A percentile compares a stretch with the other conserved stretches of the same genome.
Conservation (phyloP, 2,888 invertebrate genomes). For the Anodontia alba region DNA sequence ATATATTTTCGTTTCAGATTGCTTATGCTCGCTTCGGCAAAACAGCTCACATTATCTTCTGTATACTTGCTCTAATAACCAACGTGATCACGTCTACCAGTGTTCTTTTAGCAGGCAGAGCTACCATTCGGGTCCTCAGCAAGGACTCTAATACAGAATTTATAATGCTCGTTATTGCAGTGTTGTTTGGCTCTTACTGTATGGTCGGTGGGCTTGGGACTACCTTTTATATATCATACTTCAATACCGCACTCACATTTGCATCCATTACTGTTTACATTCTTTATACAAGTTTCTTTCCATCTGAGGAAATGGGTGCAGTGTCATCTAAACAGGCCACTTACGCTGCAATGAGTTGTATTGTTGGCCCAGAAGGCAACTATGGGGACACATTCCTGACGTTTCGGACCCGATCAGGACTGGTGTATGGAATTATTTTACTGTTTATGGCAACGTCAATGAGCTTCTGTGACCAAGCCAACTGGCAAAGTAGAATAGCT, state of each 20-base stretch:
- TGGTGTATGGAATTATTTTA: conserved; percentile 72
- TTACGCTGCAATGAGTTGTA: conserved; percentile 67
- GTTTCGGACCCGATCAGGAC: conserved; percentile 70
- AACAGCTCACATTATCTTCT: conserved; percentile 75
- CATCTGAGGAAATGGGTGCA: conserved; percentile 34
- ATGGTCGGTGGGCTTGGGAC: conserved; percentile 79
- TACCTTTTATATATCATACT: conserved; percentile 82
- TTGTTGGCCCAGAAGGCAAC: conserved; percentile 71
- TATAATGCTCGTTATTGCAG: conserved; percentile 74
- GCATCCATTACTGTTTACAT: conserved; percentile 71
- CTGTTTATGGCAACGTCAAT: conserved; percentile 68
- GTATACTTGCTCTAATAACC: conserved; percentile 74
- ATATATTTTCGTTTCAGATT: conserved; percentile 58
- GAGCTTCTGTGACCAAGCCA: conserved; percentile 77
- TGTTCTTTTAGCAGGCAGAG: conserved; percentile 72
- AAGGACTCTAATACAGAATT: conserved; percentile 76
- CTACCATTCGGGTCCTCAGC: conserved; percentile 63
- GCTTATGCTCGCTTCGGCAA: conserved; percentile 76
- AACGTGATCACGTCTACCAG: conserved; percentile 74
- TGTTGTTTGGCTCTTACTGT: conserved; percentile 77
- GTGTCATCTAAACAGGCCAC: conserved; percentile 61
- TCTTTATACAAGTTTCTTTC: conserved; percentile 62
- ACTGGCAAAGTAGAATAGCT: conserved; percentile 83
- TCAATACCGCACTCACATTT: conserved; percentile 78
- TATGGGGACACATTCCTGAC: conserved; percentile 71